Evolutionary conservation across 2,888 invertebrate species (phyloP).

Genomic region (Tiliacea aurago): DNA sequence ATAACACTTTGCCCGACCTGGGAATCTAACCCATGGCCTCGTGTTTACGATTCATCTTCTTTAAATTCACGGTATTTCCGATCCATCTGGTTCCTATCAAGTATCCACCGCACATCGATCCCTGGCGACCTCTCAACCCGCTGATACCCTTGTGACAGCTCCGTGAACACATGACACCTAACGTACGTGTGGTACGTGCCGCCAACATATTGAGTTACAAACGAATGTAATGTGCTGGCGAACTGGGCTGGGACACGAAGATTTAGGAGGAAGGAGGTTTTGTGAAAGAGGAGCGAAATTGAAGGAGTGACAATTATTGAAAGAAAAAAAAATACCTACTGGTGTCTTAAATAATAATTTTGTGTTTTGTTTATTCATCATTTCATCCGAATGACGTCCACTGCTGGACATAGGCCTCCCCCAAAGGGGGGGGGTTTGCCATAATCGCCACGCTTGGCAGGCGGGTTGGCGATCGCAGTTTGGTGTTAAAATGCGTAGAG

Average conservation of each 20-base stretch:
- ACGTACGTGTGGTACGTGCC: constrained; percentile 38
- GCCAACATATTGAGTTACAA: constrained; percentile 30
- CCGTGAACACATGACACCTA: constrained; percentile 35
- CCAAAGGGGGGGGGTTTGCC: too few relatives aligned
- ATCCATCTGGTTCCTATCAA: not conserved
- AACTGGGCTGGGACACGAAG: not conserved
- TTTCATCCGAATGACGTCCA: too few relatives aligned
- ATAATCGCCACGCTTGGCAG: too few relatives aligned
- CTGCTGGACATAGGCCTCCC: too few relatives aligned
- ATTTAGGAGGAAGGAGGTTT: not conserved
- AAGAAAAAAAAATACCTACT: too few relatives aligned
- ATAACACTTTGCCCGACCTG: too few relatives aligned
- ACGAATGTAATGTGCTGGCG: constrained; percentile 12
- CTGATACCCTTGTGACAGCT: constrained; percentile 19
- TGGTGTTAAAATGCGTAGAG: too few relatives aligned
- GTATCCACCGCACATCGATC: constrained; percentile 3
- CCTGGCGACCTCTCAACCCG: constrained; percentile 18
- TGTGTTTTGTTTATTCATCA: not conserved
- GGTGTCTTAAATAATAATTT: too few relatives aligned
- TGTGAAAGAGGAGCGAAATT: not conserved
- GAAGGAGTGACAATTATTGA: not conserved
- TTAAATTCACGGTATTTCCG: not conserved
- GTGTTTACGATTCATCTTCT: too few relatives aligned
- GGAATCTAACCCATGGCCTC: too few relatives aligned
- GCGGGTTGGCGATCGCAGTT: too few relatives aligned